Base-by-base conservation (phyloP, 2,888 invertebrate genomes). In the Nomada lathburiana region DNA sequence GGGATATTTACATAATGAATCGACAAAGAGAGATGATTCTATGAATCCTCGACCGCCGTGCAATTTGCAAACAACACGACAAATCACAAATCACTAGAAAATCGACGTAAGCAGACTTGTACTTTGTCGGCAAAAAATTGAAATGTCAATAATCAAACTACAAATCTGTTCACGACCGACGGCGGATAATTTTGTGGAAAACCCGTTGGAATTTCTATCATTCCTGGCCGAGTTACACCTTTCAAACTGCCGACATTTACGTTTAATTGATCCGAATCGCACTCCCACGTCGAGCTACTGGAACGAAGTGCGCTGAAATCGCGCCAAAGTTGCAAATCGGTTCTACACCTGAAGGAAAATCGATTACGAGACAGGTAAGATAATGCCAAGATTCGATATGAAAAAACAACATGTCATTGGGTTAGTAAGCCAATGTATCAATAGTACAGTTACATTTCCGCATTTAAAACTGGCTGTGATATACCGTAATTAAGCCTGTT, bases 321-420 rank as follows among this genome's bases (percentile, higher is more conserved):
- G 62, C 53, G 60, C 60, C 13, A 23, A 52, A 64, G 75, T 64
- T 76, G 26, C 20, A n/a, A 65, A 76, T 62, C 73, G 26, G 1
- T n/a, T 7, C 7, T 36, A 36, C 7, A 5, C 5, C 7, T 1
- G 26, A 2, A 10, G 2, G 7, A 26, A n/a, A 23, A n/a, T 44
- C 23, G 59, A 20, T 52, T 18, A n/a, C 13, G 26, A 13, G 13
- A 13, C 4, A 11, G 5, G 36, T 0, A 36, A 36, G 36, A 36
- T 36, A 36, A 36, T 36, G 36, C 0, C 36, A 36, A 36, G 36
- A 36, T 36, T 36, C 36, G 5, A 36, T 1, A 7, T 36, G 1
- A 0, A 7, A 7, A 36, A 36, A 36, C 7, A 36, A 36, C 36
- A 7, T 36, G 36, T 7, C 36, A 36, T 36, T 36, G 36, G 36